Base-by-base conservation (phyloP, 2,888 invertebrate species). In the Falcaria lacertinaria region DNA sequence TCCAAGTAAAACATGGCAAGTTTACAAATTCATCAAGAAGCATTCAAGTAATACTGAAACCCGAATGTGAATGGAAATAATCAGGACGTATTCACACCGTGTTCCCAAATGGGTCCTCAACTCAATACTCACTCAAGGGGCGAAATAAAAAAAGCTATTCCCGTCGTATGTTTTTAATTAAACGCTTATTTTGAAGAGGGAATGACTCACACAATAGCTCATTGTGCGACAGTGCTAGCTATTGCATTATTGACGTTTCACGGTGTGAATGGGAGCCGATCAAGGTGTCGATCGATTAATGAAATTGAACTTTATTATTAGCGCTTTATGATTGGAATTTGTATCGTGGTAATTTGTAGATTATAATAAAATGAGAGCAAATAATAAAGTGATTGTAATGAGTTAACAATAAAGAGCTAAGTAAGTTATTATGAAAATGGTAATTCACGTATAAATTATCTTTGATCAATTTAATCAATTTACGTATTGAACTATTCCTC, bases 101-200 rank as follows among this genome's bases (percentile, higher is more conserved):
- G 48, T 56, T 57, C 50, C 65, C 50, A 47, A 57, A 46, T 48
- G 43, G 47, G 43, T 49, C 52, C 22, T 34, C 42, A 46, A 54
- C 52, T 58, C 57, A 51, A 59, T 54, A 34, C 54, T 51, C 52
- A 54, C 54, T 52, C 55, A 57, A 58, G 57, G 47, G 57, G 50
- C 40, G 54, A 50, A 61, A 57, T 57, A 58, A 58, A 59, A 57
- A 65, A 63, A 61, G 28, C 28, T 57, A 43, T 59, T 56, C 47
- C 54, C 49, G 52, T 55, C 60, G 55, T 64, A 64, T 64, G 64
- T 65, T 73, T 72, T 75, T 71, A 74, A 76, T 74, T 73, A 73
- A 66, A 66, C 65, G 66, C 66, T 72, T 69, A 74, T 68, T 73
- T 71, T 65, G 64, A 60, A 68, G 60, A 67, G 66, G 63, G 64